Evolutionary conservation across 2,888 invertebrate genomes (phyloP), one percentile per base, ranked within the genome.

Genomic region (Deroplatys truncata): DNA sequence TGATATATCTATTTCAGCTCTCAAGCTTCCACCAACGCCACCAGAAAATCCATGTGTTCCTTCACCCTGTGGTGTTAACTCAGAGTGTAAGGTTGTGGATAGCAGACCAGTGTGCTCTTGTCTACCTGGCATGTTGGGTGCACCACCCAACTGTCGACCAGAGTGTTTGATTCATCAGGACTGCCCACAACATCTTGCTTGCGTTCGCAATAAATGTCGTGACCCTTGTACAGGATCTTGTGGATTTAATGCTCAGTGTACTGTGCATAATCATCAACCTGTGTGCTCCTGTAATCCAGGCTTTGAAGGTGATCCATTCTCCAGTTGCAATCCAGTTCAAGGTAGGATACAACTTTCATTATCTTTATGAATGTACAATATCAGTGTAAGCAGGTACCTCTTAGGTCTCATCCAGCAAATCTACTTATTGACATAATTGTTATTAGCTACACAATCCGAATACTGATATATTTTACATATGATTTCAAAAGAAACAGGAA

Each of bases 221-320:
- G 96, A 97, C 93, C 97, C 97, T 0, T 97, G 97, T 92, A 93
- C 95, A 10, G 97, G 97, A 43, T 96, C 97, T 8, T 97, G 97
- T 92, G 97, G 97, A 35, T 96, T 96, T 91, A 97, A 97, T 92
- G 96, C 97, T 0, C 95, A 96, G 89, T 97, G 97, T 92, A 94
- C 93, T 13, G 96, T 96, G 7, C 95, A 96, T 92, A 97, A 96
- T 92, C 97, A 97, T 93, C 95, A 96, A 91, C 97, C 97, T 0
- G 95, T 96, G 91, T 97, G 97, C 92, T 95, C 95, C 85, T 98
- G 97, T 92, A 94, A 95, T 89, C 94, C 95, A 85, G 96, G 96
- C n/a, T 97, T 95, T 92, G 96, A 96, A 92, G 97, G 97, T 43
- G 97, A 97, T 94, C 97, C 97, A 35, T 97, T 97, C 92, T 95